Base-by-base conservation (phyloP, 2,113 vertebrate species). In the Tylochromis polylepis region DNA sequence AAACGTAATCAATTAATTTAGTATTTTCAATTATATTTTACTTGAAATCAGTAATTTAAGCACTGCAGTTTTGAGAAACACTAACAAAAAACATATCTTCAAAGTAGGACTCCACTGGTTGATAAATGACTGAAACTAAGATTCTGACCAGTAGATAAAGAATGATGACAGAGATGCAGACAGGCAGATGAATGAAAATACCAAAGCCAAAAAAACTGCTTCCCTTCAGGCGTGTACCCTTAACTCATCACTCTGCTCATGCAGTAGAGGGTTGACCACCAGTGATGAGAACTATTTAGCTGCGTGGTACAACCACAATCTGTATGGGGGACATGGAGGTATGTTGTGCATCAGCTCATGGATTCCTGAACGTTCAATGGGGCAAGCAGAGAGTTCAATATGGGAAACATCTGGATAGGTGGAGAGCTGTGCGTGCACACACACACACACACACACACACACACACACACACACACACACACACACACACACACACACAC, bases 331-430 rank as follows among this genome's bases (percentile, higher is more conserved):
- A 36, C 14, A 55, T 38, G 82, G 84, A 89, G 38, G 88, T 91
- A 94, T 94, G 93, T 94, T 95, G 93, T 93, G 87, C 87, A 93
- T 85, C 92, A 94, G 89, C 86, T 92, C 88, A 88, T 62, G 86
- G 94, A 95, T 95, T 95, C 91, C 92, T 89, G 84, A 88, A 53
- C 36, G 14, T 94, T 91, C 90, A 87, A 81, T 16, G 46, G 91
- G 91, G 81, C 85, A 83, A 80, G 53, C 53, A 85, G 59, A 87
- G 87, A 91, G 89, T 83, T 92, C 89, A 92, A 94, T 93, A 93
- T 94, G 87, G 90, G 92, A 96, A 96, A 96, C 95, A 96, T 96
- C 96, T 96, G 96, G 94, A 89, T 5, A 46, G 79, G 58, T 91
- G 60, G 83, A 77, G 70, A 77, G 84, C 72, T 65, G 11, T 16